Conservation (phyloP, 2,113 vertebrate species). For the Tetraodon nigroviridis region DNA sequence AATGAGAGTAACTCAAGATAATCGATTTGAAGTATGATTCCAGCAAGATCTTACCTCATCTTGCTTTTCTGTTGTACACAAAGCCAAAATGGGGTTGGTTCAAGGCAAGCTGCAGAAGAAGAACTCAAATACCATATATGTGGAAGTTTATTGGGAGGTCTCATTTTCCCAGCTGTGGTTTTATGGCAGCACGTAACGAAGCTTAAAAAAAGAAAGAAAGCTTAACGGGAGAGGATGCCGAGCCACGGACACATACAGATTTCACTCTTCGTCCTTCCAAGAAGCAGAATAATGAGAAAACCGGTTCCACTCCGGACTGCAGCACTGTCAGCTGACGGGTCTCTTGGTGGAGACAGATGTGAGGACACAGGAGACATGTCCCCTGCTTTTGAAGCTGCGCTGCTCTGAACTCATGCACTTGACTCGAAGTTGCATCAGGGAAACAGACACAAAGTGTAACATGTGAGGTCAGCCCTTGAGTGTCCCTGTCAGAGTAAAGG, state of each 20-base stretch:
- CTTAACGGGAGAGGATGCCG: slow-evolving; percentile 11
- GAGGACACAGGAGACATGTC: slow-evolving; percentile 12
- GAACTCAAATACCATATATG: no score
- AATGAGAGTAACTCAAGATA: no score
- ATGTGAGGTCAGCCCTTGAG: slow-evolving; percentile 96
- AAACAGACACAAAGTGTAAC: slow-evolving; percentile 77
- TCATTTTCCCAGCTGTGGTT: slow-evolving; percentile 16
- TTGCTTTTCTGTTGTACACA: no score
- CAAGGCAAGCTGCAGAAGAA: no score
- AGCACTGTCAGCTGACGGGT: slow-evolving; percentile 26
- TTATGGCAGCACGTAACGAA: slow-evolving; percentile 31
- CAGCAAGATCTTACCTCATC: no score
- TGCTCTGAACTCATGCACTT: slow-evolving; percentile 74
- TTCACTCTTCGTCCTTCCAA: slow-evolving; percentile 23
- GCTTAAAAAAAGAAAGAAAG: slow-evolving; percentile 17
- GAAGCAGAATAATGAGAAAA: slow-evolving; percentile 27
- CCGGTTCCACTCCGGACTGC: slow-evolving; percentile 21
- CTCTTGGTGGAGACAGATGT: slow-evolving; percentile 24
- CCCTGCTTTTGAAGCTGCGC: slow-evolving; percentile 30
- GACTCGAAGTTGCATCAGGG: slow-evolving; percentile 88
- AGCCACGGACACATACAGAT: slow-evolving; percentile 8
- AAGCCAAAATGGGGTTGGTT: no score
- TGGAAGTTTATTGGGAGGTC: no score
- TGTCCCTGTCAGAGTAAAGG: slow-evolving; percentile 89
- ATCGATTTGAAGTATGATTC: no score